Evolutionary conservation across 1,140 invertebrate species (phyloP).

Genomic region (Trichoplusia ni): DNA sequence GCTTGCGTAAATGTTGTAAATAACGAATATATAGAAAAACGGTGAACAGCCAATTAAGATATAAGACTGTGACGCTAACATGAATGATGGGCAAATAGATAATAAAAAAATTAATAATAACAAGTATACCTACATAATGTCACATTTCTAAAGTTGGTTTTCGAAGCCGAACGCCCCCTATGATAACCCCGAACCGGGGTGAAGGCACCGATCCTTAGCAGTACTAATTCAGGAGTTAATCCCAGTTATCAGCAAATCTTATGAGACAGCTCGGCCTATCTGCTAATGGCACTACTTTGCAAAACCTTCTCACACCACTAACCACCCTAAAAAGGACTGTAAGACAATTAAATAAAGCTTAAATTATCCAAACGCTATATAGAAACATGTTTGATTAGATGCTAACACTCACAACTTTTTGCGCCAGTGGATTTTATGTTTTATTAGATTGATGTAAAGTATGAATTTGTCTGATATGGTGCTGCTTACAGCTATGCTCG

Average conservation of each 20-base stretch:
- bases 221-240: slow-evolving; percentile 58
- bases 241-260: slow-evolving; percentile 64
- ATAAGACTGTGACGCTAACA: too few species aligned
- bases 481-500: slow-evolving; percentile 56
- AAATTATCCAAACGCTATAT: slow-evolving; percentile 31
- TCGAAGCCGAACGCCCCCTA: background rate
- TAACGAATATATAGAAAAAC: too few species aligned
- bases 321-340: slow-evolving; percentile 3
- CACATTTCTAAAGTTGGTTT: too few species aligned
- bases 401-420: slow-evolving; percentile 44
- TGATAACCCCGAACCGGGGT: background rate
- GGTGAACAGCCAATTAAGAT: too few species aligned
- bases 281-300: slow-evolving; percentile 59
- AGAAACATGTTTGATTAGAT: slow-evolving; percentile 67
- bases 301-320: slow-evolving; percentile 40
- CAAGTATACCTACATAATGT: background rate
- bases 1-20: too few species aligned
- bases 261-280: slow-evolving; percentile 58
- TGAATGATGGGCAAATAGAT: too few species aligned
- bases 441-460: slow-evolving; percentile 34
- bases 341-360: slow-evolving; percentile 13
- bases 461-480: slow-evolving; percentile 12
- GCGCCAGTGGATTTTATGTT: slow-evolving; percentile 21
- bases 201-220: slow-evolving; percentile 33
- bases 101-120: too few species aligned